Evolutionary conservation across 30 jellyfish, hydroid and myxozoan species (phyloP), one percentile per base, ranked within the genome.

Genomic region (Sanderia malayensis): DNA sequence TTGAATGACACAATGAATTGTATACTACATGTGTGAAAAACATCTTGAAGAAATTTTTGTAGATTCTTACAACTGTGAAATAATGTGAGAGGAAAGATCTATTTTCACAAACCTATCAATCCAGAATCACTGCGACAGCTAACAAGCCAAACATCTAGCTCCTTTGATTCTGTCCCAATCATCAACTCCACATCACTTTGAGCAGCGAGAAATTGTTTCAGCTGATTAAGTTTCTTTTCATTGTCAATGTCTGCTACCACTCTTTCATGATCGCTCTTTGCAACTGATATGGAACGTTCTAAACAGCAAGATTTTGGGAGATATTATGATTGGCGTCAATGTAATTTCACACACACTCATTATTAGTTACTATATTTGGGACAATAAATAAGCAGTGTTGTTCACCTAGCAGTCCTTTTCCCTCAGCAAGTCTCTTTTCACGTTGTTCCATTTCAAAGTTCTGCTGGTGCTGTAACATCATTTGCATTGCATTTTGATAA

Each of bases 381-480:
- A n/a, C n/a, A 37, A 37, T 37, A 37, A 37, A 37, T 37, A 13
- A 37, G 13, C 10, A 18, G 4, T 49, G 8, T 49, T 23, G 31
- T 74, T 44, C 46, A 76, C 87, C 46, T 28, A 76, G 65, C 31
- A 76, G 24, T 1, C 60, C 80, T 76, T 76, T 64, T 28, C 87
- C 87, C 46, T 62, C 79, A 8, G 53, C 55, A 1, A 76, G 29
- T n/a, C 25, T 44, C 3, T 64, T 65, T 31, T 61, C 73, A 52
- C 87, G 58, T 23, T 76, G 21, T 1, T 76, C 87, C 87, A 76
- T 76, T 22, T 76, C 73, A 76, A 76, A 76, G 3, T 45, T 80
- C 30, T 0, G n/a, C 34, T 76, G 87, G 65, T 20, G 67, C 41
- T 41, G 34, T 2, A 61, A 2, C 73, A 76, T 53, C 7, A 61